Evolutionary conservation across 1,140 invertebrate species (phyloP).

Genomic region (Saccostrea glomerata): DNA sequence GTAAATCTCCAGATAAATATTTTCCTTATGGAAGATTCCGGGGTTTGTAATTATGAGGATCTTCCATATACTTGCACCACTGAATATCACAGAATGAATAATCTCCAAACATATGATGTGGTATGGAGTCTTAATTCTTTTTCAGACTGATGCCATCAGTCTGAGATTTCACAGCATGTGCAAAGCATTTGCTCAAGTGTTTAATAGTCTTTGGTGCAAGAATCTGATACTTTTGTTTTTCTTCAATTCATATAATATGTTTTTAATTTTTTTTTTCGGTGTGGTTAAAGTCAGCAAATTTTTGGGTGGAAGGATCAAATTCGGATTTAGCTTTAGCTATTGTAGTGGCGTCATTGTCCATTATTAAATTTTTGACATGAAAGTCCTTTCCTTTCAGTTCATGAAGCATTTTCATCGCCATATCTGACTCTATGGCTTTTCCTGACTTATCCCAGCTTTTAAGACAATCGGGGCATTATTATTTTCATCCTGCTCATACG

Average conservation of each 20-base stretch:
- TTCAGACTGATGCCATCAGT: not conserved
- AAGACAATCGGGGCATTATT: constrained; percentile 6
- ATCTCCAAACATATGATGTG: constrained; percentile 8
- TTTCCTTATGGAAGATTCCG: not conserved
- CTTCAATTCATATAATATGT: not conserved
- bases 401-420: not conserved
- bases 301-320: constrained; percentile 1
- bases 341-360: constrained; percentile 36
- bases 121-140: not conserved
- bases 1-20: constrained; percentile 3
- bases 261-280: not conserved
- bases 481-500: not conserved
- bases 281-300: constrained; percentile 19
- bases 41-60: not conserved
- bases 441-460: constrained; percentile 21
- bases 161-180: not conserved
- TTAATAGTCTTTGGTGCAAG: not conserved
- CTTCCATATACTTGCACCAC: not conserved
- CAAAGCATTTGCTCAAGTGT: constrained; percentile 7
- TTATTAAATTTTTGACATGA: not conserved
- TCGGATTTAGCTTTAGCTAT: constrained; percentile 26
- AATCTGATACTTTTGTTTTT: not conserved
- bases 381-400: not conserved
- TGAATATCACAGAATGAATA: constrained; percentile 4
- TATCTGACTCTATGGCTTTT: constrained; percentile 42